Conservation (phyloP, 2,797 vertebrate genomes). For the Sparidentex hasta region DNA sequence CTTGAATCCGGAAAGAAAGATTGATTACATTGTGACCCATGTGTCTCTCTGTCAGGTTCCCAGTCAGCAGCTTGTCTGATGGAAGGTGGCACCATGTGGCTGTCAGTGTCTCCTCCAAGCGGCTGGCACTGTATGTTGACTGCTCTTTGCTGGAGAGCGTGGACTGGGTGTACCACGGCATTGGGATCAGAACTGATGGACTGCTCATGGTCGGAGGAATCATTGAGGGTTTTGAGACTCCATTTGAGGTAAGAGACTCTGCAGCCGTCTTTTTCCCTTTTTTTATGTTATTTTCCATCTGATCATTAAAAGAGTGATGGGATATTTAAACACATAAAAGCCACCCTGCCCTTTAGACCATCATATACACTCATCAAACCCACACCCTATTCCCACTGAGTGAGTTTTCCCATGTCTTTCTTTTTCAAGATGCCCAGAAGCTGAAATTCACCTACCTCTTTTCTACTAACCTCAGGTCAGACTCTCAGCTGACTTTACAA, state of each 20-base stretch:
- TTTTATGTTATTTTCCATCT: neutral
- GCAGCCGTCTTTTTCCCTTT: neutral
- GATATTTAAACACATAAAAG: neutral
- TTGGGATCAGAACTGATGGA: conserved; percentile 86
- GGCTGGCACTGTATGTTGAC: conserved; percentile 88
- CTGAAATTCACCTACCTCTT: neutral
- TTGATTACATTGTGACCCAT: conserved; percentile 9
- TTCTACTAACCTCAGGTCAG: neutral
- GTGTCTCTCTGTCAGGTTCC: conserved; percentile 84
- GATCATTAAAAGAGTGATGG: conserved; percentile 15
- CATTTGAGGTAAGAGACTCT: conserved; percentile 87
- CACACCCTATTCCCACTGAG: neutral
- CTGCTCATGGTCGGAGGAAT: conserved; percentile 90
- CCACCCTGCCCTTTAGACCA: neutral
- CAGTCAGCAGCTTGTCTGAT: conserved; percentile 85
- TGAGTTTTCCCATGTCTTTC: neutral
- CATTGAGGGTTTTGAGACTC: conserved; percentile 87
- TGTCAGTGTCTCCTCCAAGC: conserved; percentile 85
- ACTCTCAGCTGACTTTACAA: neutral
- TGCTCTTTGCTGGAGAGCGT: conserved; percentile 89
- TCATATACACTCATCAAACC: neutral
- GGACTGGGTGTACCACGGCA: conserved; percentile 87
- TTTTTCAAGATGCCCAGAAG: neutral
- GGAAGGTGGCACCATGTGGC: conserved; percentile 90
- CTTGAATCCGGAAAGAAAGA: neutral